Base-by-base conservation (phyloP, 2,888 invertebrate genomes). In the Cistogaster globosa region DNA sequence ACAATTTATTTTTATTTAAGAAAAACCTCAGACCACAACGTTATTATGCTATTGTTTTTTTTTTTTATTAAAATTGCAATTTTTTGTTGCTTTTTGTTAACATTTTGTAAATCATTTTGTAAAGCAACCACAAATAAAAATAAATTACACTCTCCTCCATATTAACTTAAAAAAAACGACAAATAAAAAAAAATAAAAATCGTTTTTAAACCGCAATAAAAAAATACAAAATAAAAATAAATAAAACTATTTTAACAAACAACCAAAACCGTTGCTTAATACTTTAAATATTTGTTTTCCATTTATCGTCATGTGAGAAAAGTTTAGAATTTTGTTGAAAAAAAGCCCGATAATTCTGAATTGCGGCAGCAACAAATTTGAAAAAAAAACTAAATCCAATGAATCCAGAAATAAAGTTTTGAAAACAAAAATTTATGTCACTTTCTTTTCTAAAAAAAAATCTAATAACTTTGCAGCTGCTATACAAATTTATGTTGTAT, bases 121-220 rank as follows among this genome's bases (percentile, higher is more conserved):
- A 58, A 16, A 74, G 22, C 22, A 71, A 84, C 84, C 80, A 67
- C 79, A 80, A 84, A 80, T 80, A 84, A 72, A 80, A 60, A 84
- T 67, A 74, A 67, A 72, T 72, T 51, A 55, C 65, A 55, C 22
- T 20, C 36, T 14, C 32, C 42, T 22, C 45, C 53, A 48, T n/a
- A 38, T n/a, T n/a, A 48, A 48, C 1, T 16, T 16, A 72, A 71
- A 80, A 65, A 48, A 79, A n/a, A 72, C 12, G 16, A 42, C 12
- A 42, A 16, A 1, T 32, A 53, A 63, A 63, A 63, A 53, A 32
- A 32, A 18, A 26, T 53, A 51, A 26, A 12, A 60, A 68, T 38
- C 16, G 48, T 14, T 77, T 60, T 26, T 60, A 68, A 68, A 60
- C 58, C 51, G 42, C 67, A 77, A 68, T 57, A 20, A 55, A 16